Evolutionary conservation across 2,113 vertebrate species (phyloP), one percentile per base, ranked within the genome.

Genomic region (Percina caprodes): DNA sequence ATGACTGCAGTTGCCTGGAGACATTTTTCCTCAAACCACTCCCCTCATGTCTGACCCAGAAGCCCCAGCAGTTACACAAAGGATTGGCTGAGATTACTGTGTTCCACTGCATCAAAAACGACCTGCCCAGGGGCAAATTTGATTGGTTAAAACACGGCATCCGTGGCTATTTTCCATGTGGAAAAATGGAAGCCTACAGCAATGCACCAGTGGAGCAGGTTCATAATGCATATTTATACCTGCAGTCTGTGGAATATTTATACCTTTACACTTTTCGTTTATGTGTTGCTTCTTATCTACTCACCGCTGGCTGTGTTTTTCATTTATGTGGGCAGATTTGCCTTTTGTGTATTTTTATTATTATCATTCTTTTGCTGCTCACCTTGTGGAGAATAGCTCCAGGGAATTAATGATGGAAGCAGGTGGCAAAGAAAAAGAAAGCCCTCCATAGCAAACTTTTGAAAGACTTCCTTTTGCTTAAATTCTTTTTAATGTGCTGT

Each of bases 61-160:
- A 94, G 94, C 93, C 91, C 91, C 94, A 94, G 94, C 94, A 95
- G 91, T 92, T 93, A 86, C 92, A 92, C 88, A 86, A 91, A 90
- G 92, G 94, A 95, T 94, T 94, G 94, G 91, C 68, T 92, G 95
- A 96, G 95, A 96, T 97, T 96, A 96, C 90, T 74, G 89, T 76
- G 93, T 95, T 95, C 91, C 85, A 62, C 76, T 92, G 89, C 88
- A 94, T 91, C 82, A 84, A 87, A 93, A 91, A 73, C 89, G 80
- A 90, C 79, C 93, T 90, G 95, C 94, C 94, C 86, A 79, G 91
- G 91, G 96, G 94, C 94, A 95, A 86, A 94, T 96, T 96, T 96
- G 96, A 97, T 97, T 96, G 95, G 95, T 92, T 95, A 93, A 96
- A 92, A 93, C 33, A 86, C 79, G 24, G 82, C 92, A 93, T 95